These are phyloP conservation scores for Charanyca ferruginea DNA, from an alignment of 2,888 invertebrate species.

Conservation along the genomic window DNA sequence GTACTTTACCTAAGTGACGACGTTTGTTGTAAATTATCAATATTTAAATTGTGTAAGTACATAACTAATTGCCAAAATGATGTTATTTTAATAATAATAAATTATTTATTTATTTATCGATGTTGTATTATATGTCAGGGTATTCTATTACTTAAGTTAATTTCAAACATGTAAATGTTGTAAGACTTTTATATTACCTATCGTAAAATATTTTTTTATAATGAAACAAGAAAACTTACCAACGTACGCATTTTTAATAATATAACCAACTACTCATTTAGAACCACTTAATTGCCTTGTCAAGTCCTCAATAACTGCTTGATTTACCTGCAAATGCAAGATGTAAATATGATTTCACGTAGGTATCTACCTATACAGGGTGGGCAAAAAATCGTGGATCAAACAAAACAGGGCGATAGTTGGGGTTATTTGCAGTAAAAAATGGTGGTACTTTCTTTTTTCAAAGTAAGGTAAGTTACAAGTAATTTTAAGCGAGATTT, in stretches of 20 bases:
- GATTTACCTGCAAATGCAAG: not conserved
- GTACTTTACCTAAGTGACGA: slow-evolving; percentile 24
- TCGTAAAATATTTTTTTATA: slow-evolving; percentile 31
- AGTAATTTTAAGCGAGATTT: too few species aligned
- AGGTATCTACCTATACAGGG: not conserved
- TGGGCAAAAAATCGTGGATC: too few species aligned
- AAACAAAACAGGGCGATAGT: too few species aligned
- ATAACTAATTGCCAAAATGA: slow-evolving; percentile 38
- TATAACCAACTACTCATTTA: not conserved
- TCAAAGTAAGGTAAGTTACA: too few species aligned
- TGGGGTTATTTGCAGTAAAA: too few species aligned
- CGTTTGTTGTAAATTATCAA: slow-evolving; percentile 2
- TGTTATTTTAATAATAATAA: slow-evolving; percentile 41
- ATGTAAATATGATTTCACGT: not conserved
- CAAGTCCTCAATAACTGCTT: not conserved
- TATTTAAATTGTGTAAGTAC: slow-evolving; percentile 12
- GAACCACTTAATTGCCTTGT: not conserved
- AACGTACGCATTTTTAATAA: slow-evolving; percentile 11
- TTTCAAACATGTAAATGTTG: slow-evolving; percentile 27
- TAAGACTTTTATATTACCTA: slow-evolving; percentile 30
- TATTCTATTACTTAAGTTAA: slow-evolving; percentile 40
- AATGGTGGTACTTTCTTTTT: too few species aligned
- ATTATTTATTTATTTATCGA: slow-evolving; percentile 21
- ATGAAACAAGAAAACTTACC: not conserved
- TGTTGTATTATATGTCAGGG: slow-evolving; percentile 43